A percentile compares a stretch with the other conserved stretches of the same genome.
These are phyloP conservation scores for Microhierax caerulescens DNA, from an alignment of 2,797 vertebrate genomes.

Conservation along the genomic window DNA sequence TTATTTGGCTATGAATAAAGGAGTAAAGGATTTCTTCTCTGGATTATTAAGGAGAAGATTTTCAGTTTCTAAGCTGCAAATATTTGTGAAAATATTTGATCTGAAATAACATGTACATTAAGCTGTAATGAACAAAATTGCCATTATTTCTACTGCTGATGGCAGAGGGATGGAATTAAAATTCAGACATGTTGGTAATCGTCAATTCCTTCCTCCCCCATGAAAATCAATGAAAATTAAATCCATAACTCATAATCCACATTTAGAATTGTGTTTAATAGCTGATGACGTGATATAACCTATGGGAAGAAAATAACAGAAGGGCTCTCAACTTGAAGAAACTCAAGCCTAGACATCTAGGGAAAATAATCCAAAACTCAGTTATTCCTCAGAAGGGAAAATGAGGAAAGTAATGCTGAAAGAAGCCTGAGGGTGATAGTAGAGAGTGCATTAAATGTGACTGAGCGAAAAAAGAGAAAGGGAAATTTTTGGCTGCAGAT, in stretches of 20 bases:
- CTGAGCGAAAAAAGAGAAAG: conserved; percentile 10
- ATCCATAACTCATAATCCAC: conserved; percentile 14
- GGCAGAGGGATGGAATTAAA: neutral
- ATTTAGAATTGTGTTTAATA: conserved; percentile 39
- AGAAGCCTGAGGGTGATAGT: conserved; percentile 56
- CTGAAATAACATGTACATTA: neutral
- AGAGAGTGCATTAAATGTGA: conserved; percentile 28
- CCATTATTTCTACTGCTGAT: neutral
- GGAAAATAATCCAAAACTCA: conserved; percentile 55
- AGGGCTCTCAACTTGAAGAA: conserved; percentile 22
- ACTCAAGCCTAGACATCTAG: neutral
- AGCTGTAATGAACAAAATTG: neutral
- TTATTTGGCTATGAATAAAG: neutral
- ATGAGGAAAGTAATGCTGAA: conserved; percentile 47
- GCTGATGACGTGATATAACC: conserved; percentile 49
- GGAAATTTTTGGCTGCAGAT: conserved; percentile 49
- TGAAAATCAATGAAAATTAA: conserved; percentile 43
- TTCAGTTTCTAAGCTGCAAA: neutral
- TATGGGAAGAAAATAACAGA: conserved; percentile 13
- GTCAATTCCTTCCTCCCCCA: neutral
- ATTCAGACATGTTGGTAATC: neutral
- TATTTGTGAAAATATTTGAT: conserved; percentile 2
- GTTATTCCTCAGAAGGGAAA: conserved; percentile 40
- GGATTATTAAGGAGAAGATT: neutral
- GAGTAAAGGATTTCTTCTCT: neutral